Conservation (phyloP, 2,797 vertebrate species). For the Emys orbicularis region DNA sequence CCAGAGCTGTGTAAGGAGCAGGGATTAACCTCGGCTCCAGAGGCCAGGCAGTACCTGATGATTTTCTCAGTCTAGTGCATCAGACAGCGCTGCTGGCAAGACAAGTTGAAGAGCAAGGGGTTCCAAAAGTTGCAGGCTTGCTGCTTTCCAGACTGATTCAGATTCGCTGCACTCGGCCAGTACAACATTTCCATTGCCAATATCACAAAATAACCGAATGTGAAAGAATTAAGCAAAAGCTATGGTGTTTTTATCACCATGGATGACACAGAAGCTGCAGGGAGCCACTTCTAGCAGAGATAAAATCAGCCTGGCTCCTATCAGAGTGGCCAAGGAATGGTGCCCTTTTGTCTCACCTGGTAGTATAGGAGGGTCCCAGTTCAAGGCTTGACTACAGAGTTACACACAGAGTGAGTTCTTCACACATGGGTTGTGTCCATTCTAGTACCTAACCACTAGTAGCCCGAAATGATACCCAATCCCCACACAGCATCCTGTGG, state of each 20-base stretch:
- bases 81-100: neutral
- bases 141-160: neutral
- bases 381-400: neutral
- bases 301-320: neutral
- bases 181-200: neutral
- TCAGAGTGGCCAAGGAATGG: too few relatives aligned
- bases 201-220: neutral
- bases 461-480: neutral
- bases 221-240: slow-evolving; percentile 18
- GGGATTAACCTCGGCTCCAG: neutral
- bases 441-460: neutral
- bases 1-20: neutral
- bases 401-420: neutral
- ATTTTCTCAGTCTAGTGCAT: neutral
- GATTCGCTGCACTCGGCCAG: neutral
- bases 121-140: neutral
- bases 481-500: neutral
- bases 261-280: neutral
- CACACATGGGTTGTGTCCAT: neutral
- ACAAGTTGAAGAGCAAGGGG: accelerated
- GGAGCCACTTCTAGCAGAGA: accelerated
- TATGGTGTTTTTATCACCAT: neutral
- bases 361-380: neutral
- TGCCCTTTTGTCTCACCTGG: neutral
- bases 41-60: neutral